These are phyloP conservation scores for Ctenochaetus hawaiiensis DNA, from an alignment of 2,797 vertebrate species.

Conservation along the genomic window DNA sequence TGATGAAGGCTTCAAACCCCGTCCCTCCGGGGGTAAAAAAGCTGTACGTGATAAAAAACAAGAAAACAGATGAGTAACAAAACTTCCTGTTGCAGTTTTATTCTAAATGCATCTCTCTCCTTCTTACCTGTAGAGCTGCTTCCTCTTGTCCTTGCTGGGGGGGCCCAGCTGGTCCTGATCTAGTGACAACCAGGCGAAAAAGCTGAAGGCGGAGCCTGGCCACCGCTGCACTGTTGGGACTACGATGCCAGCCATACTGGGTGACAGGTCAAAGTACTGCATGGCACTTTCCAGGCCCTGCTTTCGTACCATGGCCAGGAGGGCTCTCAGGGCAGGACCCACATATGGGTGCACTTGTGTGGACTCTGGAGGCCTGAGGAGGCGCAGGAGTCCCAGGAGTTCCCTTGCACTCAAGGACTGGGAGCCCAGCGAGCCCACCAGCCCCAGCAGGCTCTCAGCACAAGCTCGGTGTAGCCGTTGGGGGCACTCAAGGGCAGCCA, in stretches of 20 bases:
- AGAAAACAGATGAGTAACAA: neutral
- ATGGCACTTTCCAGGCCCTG: constrained; percentile 93
- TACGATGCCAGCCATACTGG: constrained; percentile 94
- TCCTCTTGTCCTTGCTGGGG: constrained; percentile 91
- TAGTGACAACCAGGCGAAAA: constrained; percentile 94
- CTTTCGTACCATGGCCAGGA: constrained; percentile 93
- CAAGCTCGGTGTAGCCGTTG: constrained; percentile 86
- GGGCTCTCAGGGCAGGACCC: constrained; percentile 87
- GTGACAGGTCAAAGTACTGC: constrained; percentile 95
- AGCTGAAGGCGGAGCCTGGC: constrained; percentile 95
- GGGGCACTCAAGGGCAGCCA: constrained; percentile 87
- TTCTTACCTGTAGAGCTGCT: constrained; percentile 95
- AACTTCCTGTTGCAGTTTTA: neutral
- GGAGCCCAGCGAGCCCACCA: constrained; percentile 93
- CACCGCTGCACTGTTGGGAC: constrained; percentile 93
- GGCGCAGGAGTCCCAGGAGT: constrained; percentile 87
- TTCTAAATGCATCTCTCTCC: neutral
- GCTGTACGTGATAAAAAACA: constrained; percentile 72
- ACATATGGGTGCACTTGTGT: constrained; percentile 87
- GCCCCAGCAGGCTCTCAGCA: constrained; percentile 91
- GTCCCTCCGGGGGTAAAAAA: constrained; percentile 95
- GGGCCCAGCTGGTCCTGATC: constrained; percentile 92
- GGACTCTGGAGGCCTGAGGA: constrained; percentile 88
- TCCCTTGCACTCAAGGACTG: constrained; percentile 93
- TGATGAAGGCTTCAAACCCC: constrained; percentile 97